These are phyloP conservation scores for Diabrotica undecimpunctata DNA, from an alignment of 1,140 invertebrate genomes.

Conservation along the genomic window DNA sequence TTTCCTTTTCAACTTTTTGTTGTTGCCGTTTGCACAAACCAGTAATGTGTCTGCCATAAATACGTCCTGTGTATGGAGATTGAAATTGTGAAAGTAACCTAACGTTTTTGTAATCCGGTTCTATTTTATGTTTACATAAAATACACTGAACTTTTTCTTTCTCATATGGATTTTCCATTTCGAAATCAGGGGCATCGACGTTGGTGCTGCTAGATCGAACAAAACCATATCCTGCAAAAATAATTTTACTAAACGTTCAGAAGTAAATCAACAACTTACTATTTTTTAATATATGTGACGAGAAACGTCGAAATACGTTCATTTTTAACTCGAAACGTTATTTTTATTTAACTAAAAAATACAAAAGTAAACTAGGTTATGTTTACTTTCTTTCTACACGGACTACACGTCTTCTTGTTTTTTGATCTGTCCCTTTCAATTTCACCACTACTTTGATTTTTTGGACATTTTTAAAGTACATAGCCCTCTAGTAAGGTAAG, in stretches of 20 bases:
- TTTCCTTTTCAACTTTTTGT: constrained; percentile 63
- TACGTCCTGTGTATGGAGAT: constrained; percentile 84
- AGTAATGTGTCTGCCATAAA: constrained; percentile 90
- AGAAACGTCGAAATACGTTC: not conserved
- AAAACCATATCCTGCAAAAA: not conserved
- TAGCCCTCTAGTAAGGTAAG: no score
- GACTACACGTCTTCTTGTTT: no score
- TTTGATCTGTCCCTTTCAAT: no score
- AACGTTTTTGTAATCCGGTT: constrained; percentile 89
- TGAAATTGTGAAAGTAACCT: constrained; percentile 92
- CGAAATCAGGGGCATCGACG: constrained; percentile 53
- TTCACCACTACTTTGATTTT: no score
- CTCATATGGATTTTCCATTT: constrained; percentile 79
- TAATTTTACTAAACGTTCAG: no score
- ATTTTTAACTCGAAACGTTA: not conserved
- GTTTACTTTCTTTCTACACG: no score
- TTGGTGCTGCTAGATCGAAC: not conserved
- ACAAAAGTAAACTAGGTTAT: no score
- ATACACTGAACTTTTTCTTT: constrained; percentile 73
- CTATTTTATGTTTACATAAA: constrained; percentile 81
- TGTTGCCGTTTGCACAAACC: constrained; percentile 79
- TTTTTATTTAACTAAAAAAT: no score
- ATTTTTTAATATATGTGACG: not conserved
- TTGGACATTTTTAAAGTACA: no score
- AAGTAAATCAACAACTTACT: not conserved